Base-by-base conservation (phyloP, 2,113 vertebrate species). In the Ictidomys tridecemlineatus region DNA sequence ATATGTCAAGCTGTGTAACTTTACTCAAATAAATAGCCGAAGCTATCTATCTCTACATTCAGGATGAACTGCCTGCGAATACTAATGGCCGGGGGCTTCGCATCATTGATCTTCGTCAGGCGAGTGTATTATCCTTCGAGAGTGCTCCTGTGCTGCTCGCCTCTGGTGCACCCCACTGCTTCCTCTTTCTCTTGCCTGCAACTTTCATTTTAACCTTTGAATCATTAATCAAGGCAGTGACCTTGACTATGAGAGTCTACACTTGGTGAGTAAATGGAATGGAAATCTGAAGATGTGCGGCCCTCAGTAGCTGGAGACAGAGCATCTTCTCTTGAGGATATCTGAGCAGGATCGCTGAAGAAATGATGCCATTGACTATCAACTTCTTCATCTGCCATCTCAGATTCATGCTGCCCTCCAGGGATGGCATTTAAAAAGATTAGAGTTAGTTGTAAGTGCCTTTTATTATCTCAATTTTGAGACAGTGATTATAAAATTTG, bases 101-200 rank as follows among this genome's bases (percentile, higher is more conserved):
- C 93, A 88, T 85, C 86, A 76, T 95, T 97, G 90, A 95, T 98
- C 95, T 96, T 96, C 97, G 91, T 79, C 97, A 87, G 10, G 58
- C 22, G 2, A 97, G 51, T 51, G 8, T 34, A 72, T 93, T 95
- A 94, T 63, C 95, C 18, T 0, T 48, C 69, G 5, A 4, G 39
- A 96, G 39, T 4, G 8, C 87, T 95, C 97, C 94, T 90, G 18
- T 76, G 17, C 86, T 92, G 85, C 11, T 85, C 0, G 30, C 2
- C 16, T 34, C 4, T 6, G 2, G 14, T 4, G 95, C 53, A 93
- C 3, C 61, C 84, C 24, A 0, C 22, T 58, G 5, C 8, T 74
- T 63, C 72, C 91, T 53, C n/a, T 80, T 89, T 96, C 5, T 90
- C 20, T 93, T 73, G 32, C 17, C 70, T 32, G 32, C 76, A 95